Evolutionary conservation across 2,113 vertebrate genomes (phyloP).

Genomic region (Maccullochella peelii): DNA sequence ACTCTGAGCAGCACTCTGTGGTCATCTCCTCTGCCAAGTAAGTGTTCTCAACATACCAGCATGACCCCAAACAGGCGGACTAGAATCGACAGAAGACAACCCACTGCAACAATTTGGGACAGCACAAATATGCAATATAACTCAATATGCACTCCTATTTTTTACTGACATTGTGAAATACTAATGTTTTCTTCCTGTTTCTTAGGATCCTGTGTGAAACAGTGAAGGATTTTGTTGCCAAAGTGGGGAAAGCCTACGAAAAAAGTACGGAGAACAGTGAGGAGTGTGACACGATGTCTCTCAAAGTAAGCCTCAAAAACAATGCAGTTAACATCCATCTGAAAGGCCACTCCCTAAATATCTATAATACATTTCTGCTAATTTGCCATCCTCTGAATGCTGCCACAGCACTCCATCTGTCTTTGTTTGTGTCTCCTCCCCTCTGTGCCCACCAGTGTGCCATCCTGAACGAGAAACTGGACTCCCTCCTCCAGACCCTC

Average conservation of each 20-base stretch:
- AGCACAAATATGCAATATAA: neutral
- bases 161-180: neutral
- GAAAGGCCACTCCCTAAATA: neutral
- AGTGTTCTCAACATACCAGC: slow-evolving; percentile 61
- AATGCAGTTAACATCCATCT: neutral
- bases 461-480: slow-evolving; percentile 95
- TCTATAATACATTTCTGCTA: neutral
- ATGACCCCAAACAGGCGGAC: neutral
- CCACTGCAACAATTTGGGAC: neutral
- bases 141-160: neutral
- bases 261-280: slow-evolving; percentile 90
- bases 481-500: slow-evolving; percentile 92
- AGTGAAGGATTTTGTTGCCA: slow-evolving; percentile 96
- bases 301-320: slow-evolving; percentile 87
- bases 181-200: neutral
- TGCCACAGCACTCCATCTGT: neutral
- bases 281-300: slow-evolving; percentile 91
- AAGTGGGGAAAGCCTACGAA: slow-evolving; percentile 95
- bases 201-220: slow-evolving; percentile 95
- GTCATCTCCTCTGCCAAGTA: slow-evolving; percentile 97
- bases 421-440: slow-evolving; percentile 6
- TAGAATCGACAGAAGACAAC: neutral
- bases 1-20: slow-evolving; percentile 95
- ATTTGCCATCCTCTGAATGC: neutral
- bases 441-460: slow-evolving; percentile 85